These are phyloP conservation scores for Galaxea fascicularis DNA, from an alignment of 92 coral and sea anemone species.

Conservation along the genomic window DNA sequence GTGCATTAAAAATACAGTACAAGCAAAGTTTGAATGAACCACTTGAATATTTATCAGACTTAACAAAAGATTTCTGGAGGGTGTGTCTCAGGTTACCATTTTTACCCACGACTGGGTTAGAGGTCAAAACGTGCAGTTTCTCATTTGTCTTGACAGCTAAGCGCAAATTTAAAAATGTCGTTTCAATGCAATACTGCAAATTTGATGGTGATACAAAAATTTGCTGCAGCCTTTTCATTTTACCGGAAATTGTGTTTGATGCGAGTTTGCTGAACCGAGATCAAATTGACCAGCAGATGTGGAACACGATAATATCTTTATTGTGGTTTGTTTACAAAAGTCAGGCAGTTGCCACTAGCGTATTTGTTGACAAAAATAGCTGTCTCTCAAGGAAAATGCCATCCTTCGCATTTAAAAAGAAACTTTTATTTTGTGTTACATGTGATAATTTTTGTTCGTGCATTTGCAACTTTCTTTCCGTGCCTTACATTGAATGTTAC, in stretches of 20 bases:
- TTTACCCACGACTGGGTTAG: not conserved
- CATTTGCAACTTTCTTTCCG: not conserved
- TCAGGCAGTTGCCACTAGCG: not conserved
- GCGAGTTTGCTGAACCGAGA: not conserved
- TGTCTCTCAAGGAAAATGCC: not conserved
- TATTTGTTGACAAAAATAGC: not conserved
- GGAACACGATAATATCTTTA: not conserved
- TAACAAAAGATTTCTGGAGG: not conserved
- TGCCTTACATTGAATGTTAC: not conserved
- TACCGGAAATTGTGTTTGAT: not conserved
- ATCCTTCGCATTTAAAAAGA: not conserved
- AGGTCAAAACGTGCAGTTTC: conserved; percentile 1
- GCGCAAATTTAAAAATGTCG: not conserved
- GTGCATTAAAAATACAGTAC: not conserved
- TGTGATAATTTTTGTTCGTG: not conserved
- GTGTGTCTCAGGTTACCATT: not conserved
- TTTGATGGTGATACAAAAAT: not conserved
- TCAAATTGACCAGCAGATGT: conserved; percentile 11
- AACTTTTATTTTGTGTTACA: not conserved
- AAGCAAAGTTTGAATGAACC: too few species aligned
- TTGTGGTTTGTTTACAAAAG: conserved; percentile 20
- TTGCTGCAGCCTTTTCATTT: not conserved
- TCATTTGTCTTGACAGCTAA: not conserved
- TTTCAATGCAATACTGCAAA: not conserved
- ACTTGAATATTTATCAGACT: not conserved